phyloP scores from a whole-genome alignment of 2,888 invertebrate genomes.

The Nomada lathburiana region DNA sequence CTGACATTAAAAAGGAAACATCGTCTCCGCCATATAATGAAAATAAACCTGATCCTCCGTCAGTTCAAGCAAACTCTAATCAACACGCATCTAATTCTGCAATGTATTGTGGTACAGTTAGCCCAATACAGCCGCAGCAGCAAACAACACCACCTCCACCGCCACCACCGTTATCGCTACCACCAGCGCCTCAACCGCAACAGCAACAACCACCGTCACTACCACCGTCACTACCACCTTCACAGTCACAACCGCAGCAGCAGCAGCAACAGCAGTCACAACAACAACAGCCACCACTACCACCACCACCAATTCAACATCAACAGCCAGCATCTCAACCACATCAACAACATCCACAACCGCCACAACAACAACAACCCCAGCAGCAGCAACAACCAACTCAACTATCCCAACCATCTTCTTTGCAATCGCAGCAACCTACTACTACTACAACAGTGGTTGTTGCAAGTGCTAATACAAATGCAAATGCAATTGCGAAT shows the following conservation, averaged over 20 bases:
- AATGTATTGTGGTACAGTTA: constrained; percentile 77
- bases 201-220: constrained; percentile 50
- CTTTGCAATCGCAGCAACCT: constrained; percentile 51
- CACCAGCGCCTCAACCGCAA: constrained; percentile 26
- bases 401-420: constrained; percentile 47
- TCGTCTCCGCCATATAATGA: constrained; percentile 80
- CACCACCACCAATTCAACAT: constrained; percentile 57
- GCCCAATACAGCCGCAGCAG: constrained; percentile 70
- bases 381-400: constrained; percentile 54
- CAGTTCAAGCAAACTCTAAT: constrained; percentile 61
- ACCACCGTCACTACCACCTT: constrained; percentile 34
- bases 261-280: constrained; percentile 58
- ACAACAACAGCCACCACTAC: constrained; percentile 41
- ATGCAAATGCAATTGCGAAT: constrained; percentile 74
- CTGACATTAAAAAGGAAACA: constrained; percentile 79
- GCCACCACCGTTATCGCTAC: constrained; percentile 57
- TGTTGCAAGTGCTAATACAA: constrained; percentile 74
- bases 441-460: constrained; percentile 69
- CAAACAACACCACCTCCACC: constrained; percentile 35
- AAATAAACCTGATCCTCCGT: constrained; percentile 74
- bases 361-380: constrained; percentile 69
- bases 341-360: constrained; percentile 37
- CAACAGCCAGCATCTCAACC: constrained; percentile 40
- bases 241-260: constrained; percentile 29
- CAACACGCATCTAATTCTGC: constrained; percentile 70